These are phyloP conservation scores for Indicator maculatus DNA, from an alignment of 2,113 vertebrate species.

Conservation along the genomic window DNA sequence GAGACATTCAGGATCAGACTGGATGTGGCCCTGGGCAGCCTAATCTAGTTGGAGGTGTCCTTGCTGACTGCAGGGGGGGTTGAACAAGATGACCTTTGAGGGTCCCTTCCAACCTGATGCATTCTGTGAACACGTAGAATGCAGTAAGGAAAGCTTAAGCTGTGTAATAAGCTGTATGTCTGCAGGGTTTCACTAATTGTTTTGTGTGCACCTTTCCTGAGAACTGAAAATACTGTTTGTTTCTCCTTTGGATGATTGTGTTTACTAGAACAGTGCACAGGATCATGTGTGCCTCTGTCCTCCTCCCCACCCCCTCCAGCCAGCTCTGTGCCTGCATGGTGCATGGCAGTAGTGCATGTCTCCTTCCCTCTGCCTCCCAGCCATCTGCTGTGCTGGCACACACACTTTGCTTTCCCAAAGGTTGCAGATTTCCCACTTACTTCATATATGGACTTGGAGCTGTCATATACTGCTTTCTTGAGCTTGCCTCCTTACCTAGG, in stretches of 20 bases:
- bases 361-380: neutral
- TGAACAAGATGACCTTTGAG: too few species aligned
- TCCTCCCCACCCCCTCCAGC: neutral
- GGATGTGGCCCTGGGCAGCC: too few species aligned
- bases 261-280: neutral
- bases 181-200: neutral
- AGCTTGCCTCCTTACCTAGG: neutral
- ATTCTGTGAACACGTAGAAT: neutral
- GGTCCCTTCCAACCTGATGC: too few species aligned
- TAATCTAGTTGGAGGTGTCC: too few species aligned
- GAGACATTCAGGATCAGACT: too few species aligned
- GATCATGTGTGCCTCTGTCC: neutral
- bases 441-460: neutral
- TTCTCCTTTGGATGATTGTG: neutral
- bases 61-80: too few species aligned
- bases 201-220: neutral
- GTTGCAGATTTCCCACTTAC: neutral
- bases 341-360: neutral
- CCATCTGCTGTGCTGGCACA: conserved; percentile 40
- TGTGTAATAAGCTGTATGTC: neutral
- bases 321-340: neutral
- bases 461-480: neutral
- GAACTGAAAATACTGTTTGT: neutral
- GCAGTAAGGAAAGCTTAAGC: neutral
- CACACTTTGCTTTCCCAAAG: neutral